phyloP scores from a whole-genome alignment of 2,888 invertebrate species.

The Mimumesa dahlbomi region DNA sequence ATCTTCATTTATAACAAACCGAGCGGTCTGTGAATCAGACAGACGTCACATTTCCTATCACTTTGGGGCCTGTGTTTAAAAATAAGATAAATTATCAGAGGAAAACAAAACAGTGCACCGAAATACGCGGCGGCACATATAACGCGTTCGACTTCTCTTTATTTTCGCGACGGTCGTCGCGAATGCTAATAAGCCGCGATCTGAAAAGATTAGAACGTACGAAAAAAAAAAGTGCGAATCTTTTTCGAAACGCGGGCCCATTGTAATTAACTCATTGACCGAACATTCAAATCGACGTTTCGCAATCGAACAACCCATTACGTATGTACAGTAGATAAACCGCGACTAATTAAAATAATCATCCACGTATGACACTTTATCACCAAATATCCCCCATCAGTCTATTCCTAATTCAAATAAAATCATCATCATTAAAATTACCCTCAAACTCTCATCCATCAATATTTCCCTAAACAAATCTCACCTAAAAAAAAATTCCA shows the following conservation, averaged over 20 bases:
- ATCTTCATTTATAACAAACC: too few relatives aligned
- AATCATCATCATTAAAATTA: neutral
- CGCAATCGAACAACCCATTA: too few relatives aligned
- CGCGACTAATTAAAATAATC: too few relatives aligned
- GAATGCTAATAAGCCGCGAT: neutral
- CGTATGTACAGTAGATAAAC: too few relatives aligned
- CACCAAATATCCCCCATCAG: too few relatives aligned
- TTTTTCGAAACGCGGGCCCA: too few relatives aligned
- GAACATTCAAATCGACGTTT: neutral
- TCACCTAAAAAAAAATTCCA: too few relatives aligned
- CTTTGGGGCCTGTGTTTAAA: neutral
- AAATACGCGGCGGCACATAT: neutral
- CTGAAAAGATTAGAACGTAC: too few relatives aligned
- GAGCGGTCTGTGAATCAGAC: too few relatives aligned
- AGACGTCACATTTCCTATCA: too few relatives aligned
- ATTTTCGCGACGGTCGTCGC: neutral
- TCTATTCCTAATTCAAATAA: neutral
- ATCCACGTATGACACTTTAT: too few relatives aligned
- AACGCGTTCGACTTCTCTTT: neutral
- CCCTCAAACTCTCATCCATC: neutral
- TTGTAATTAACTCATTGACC: neutral
- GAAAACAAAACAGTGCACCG: neutral
- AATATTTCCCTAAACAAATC: neutral
- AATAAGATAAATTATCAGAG: neutral
- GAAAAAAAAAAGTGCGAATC: too few relatives aligned